These are phyloP conservation scores for Sarcophaga caerulescens DNA, from an alignment of 2,888 invertebrate genomes.

Conservation along the genomic window DNA sequence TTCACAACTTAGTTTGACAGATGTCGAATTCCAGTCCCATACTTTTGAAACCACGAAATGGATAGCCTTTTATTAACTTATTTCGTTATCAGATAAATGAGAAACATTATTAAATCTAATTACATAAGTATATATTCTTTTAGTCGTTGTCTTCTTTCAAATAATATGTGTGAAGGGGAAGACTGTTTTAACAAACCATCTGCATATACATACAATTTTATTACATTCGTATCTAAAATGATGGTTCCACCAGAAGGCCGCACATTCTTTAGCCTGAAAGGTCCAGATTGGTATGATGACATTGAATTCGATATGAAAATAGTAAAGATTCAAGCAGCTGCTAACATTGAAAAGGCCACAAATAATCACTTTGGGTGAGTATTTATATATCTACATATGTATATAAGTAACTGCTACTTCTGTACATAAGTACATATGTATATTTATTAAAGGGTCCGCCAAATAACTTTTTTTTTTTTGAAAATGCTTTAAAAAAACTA, in stretches of 20 bases:
- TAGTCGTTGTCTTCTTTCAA: slow-evolving; percentile 90
- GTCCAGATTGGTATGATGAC: slow-evolving; percentile 87
- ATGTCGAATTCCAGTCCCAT: too few relatives aligned
- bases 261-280: slow-evolving; percentile 94
- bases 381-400: not conserved
- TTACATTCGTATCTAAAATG: slow-evolving; percentile 93
- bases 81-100: too few relatives aligned
- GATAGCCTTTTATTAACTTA: too few relatives aligned
- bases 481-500: too few relatives aligned
- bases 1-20: too few relatives aligned
- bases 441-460: too few relatives aligned
- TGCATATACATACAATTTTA: slow-evolving; percentile 95
- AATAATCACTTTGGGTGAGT: slow-evolving; percentile 84
- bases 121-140: not conserved
- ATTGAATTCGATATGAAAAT: slow-evolving; percentile 90
- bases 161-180: slow-evolving; percentile 87
- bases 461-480: too few relatives aligned
- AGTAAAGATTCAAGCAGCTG: slow-evolving; percentile 85
- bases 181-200: slow-evolving; percentile 91
- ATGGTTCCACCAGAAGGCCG: slow-evolving; percentile 84
- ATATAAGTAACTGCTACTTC: not conserved
- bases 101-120: too few relatives aligned
- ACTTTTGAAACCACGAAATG: too few relatives aligned
- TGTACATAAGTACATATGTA: not conserved
- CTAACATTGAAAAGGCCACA: slow-evolving; percentile 83